Evolutionary conservation across 2,888 invertebrate genomes (phyloP), one percentile per base, ranked within the genome.

Genomic region (Habroteleia sp.): DNA sequence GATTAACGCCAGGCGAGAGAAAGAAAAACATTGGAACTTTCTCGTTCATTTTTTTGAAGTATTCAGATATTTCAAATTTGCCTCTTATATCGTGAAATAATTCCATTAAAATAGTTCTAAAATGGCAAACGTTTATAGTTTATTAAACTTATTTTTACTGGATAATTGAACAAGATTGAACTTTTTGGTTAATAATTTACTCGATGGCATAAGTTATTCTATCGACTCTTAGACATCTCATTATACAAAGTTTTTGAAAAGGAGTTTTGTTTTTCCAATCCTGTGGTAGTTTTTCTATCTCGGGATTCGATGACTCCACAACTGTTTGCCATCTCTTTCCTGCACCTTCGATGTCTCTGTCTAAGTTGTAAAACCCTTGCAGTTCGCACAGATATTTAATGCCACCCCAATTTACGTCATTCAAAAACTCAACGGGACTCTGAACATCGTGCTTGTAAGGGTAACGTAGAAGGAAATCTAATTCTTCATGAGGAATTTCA

Each of bases 201-300:
- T 89, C 89, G 42, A 97, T 92, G 7, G 97, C 97, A 83, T 98
- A 97, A 0, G 96, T 96, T 97, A 98, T 97, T 78, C 98, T 91
- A 89, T 98, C 98, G 0, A 97, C 95, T 39, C 98, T 90, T 50
- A 98, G 90, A 11, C 96, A 96, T 65, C 98, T 91, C 94, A 98
- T 94, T 87, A 98, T 97, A 83, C 97, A 97, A 2, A 98, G 90
- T 76, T 94, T 92, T 86, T 98, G 97, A 39, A 98, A 89, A 0
- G 95, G 90, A 0, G 93, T 91, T 87, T 97, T 97, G 83, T 94
- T 94, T 87, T 97, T 98, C 98, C 98, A 98, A 84, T 98, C 98
- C 68, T 97, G 97, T 0, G 98, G 98, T 79, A 97, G 92, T 87
- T 96, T 97, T 87, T 98, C 97, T 82, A 94, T 93, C 88, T 98